Conservation (phyloP, 2,113 vertebrate genomes). For the Edolisoma coerulescens region DNA sequence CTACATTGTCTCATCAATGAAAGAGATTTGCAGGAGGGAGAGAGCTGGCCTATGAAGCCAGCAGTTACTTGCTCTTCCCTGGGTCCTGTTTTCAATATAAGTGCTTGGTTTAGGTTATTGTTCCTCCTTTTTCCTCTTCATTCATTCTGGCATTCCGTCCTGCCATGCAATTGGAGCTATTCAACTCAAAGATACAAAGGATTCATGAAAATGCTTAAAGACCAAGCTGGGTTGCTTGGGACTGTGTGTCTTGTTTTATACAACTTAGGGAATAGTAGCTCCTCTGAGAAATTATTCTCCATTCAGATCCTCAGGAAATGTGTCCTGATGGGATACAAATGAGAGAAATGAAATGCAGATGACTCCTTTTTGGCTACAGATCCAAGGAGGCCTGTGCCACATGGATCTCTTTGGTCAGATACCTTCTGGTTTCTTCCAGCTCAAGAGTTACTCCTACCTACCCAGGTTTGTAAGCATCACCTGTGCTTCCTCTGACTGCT, state of each 20-base stretch:
- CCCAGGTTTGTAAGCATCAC: neutral
- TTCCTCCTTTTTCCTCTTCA: slow-evolving; percentile 35
- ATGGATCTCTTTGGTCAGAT: neutral
- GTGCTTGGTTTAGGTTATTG: slow-evolving; percentile 50
- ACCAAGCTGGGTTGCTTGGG: neutral
- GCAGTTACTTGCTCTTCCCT: slow-evolving; percentile 3
- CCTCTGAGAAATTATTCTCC: slow-evolving; percentile 26
- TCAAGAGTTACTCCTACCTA: neutral
- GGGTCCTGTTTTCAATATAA: slow-evolving; percentile 53
- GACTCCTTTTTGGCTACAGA: neutral
- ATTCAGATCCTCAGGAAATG: slow-evolving; percentile 12
- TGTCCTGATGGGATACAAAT: slow-evolving; percentile 9
- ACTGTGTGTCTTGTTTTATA: neutral
- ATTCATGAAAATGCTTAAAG: slow-evolving; percentile 30
- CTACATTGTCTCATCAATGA: neutral
- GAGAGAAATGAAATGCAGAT: slow-evolving; percentile 49
- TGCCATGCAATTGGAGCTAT: slow-evolving; percentile 35
- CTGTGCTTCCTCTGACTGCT: neutral
- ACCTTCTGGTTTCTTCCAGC: neutral
- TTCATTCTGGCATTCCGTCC: slow-evolving; percentile 55
- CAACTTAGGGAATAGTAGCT: neutral
- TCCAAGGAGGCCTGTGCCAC: neutral
- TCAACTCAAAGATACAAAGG: slow-evolving; percentile 48
- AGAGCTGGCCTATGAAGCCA: neutral
- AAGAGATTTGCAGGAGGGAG: neutral